Evolutionary conservation across 2,113 vertebrate species (phyloP).

Genomic region (Aptenodytes patagonicus): DNA sequence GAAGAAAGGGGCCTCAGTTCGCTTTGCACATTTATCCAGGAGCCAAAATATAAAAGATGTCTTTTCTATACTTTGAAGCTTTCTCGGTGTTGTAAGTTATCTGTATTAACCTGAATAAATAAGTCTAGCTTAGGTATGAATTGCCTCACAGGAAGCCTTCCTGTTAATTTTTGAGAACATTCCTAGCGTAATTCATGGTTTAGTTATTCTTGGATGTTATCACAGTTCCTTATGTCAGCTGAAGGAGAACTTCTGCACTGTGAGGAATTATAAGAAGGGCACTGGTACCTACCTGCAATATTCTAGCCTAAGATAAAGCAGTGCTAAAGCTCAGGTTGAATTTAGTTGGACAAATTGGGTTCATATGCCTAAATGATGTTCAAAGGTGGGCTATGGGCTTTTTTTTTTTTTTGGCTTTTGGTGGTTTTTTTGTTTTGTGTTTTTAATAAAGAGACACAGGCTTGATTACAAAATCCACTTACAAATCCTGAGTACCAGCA

Average conservation of each 20-base stretch:
- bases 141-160: neutral
- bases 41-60: neutral
- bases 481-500: neutral
- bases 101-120: neutral
- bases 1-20: neutral
- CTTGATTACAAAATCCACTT: neutral
- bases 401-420: neutral
- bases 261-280: neutral
- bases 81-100: neutral
- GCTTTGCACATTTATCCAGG: neutral
- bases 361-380: neutral
- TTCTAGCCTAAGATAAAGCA: neutral
- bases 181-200: neutral
- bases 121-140: neutral
- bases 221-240: neutral
- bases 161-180: neutral
- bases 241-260: neutral
- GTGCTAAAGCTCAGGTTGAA: neutral
- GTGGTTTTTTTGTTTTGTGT: neutral
- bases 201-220: neutral
- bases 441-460: neutral
- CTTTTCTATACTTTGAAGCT: neutral
- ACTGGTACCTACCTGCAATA: neutral
- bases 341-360: neutral
- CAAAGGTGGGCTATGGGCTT: neutral